phyloP scores from a whole-genome alignment of 2,888 invertebrate species.

The Hirtodrosophila trivittata region DNA sequence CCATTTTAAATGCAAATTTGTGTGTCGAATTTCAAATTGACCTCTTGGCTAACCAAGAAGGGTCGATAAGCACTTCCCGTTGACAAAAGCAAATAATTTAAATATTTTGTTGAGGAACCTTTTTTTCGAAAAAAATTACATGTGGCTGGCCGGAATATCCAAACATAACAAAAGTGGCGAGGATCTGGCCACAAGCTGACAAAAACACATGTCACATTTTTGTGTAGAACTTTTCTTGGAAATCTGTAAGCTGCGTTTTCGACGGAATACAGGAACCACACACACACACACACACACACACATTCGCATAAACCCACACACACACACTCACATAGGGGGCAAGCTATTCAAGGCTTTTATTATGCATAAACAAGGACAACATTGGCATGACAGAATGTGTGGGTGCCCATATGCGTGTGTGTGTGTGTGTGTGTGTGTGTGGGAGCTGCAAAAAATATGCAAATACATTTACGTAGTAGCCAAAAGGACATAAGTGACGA shows the following conservation, averaged over 20 bases:
- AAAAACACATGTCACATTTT: conserved; percentile 74
- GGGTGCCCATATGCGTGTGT: conserved; percentile 11
- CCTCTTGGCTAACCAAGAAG: conserved; percentile 30
- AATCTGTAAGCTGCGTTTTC: conserved; percentile 63
- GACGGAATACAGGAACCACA: conserved; percentile 23
- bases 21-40: conserved; percentile 23
- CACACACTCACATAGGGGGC: conserved; percentile 9
- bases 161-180: conserved; percentile 31
- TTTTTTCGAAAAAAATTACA: conserved; percentile 24
- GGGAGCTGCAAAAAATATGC: conserved; percentile 62
- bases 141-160: conserved; percentile 27
- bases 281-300: conserved; percentile 10
- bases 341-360: conserved; percentile 56
- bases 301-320: conserved; percentile 1
- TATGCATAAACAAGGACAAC: conserved; percentile 58
- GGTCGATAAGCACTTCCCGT: conserved; percentile 28
- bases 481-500: conserved; percentile 71
- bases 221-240: conserved; percentile 62
- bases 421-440: conserved; percentile 15
- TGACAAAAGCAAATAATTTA: conserved; percentile 46
- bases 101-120: conserved; percentile 38
- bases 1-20: conserved; percentile 44
- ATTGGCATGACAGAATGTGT: conserved; percentile 10
- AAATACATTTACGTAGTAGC: conserved; percentile 66
- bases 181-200: conserved; percentile 57